Conservation (phyloP, 2,888 invertebrate genomes). For the Salticus scenicus region DNA sequence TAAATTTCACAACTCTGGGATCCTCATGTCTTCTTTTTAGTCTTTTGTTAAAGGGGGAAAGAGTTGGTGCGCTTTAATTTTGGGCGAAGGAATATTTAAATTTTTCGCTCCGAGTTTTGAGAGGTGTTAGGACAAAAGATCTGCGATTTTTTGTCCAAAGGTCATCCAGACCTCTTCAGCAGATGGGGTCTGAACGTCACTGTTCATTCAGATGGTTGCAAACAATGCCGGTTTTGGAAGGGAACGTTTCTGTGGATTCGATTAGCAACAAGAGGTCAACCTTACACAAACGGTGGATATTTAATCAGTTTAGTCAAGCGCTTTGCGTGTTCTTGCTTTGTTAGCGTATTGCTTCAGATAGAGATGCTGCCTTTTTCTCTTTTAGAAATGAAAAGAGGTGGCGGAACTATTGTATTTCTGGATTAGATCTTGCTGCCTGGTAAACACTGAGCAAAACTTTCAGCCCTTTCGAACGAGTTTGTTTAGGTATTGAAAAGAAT, state of each 20-base stretch:
- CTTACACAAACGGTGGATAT: not conserved
- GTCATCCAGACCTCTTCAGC: slow-evolving; percentile 37
- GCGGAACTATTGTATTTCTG: not conserved
- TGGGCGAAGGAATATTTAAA: slow-evolving; percentile 49
- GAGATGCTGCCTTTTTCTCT: not conserved
- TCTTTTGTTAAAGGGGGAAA: slow-evolving; percentile 27
- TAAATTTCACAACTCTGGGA: slow-evolving; percentile 66
- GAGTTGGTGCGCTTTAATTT: slow-evolving; percentile 60
- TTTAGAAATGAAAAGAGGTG: not conserved
- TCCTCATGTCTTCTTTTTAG: slow-evolving; percentile 37
- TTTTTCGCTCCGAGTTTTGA: slow-evolving; percentile 26
- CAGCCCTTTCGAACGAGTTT: not conserved
- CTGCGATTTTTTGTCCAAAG: slow-evolving; percentile 39
- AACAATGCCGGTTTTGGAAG: not conserved
- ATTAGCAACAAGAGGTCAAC: slow-evolving; percentile 29
- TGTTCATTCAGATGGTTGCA: slow-evolving; percentile 6
- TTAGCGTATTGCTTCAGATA: not conserved
- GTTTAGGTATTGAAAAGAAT: not conserved
- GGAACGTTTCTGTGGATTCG: slow-evolving; percentile 1
- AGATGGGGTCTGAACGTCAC: slow-evolving; percentile 45
- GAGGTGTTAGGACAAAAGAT: slow-evolving; percentile 10
- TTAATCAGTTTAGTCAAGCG: slow-evolving; percentile 9
- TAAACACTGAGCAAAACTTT: not conserved
- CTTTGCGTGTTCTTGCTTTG: not conserved
- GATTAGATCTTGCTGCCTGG: not conserved